Evolutionary conservation across 2,888 invertebrate genomes (phyloP).

Genomic region (Amphipoea lucens): DNA sequence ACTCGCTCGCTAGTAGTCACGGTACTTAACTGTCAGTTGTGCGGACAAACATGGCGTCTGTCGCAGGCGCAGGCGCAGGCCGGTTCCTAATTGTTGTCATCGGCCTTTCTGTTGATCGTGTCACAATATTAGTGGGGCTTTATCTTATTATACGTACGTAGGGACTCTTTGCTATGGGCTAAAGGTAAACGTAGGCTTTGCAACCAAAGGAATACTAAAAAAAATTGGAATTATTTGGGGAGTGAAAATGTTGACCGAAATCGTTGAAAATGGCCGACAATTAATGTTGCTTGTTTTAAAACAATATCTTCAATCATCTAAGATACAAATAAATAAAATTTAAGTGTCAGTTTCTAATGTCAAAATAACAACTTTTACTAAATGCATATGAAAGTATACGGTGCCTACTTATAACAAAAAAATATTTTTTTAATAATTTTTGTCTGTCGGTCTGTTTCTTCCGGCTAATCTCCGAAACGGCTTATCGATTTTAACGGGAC

Average conservation of each 20-base stretch:
- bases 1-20: conserved; percentile 70
- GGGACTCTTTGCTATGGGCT: not conserved
- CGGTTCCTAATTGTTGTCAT: conserved; percentile 77
- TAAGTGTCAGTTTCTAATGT: too few species aligned
- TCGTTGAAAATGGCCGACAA: not conserved
- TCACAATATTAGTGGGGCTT: conserved; percentile 44
- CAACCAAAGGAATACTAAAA: not conserved
- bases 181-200: not conserved
- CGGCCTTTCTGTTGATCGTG: conserved; percentile 74
- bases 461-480: too few species aligned
- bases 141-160: conserved; percentile 26
- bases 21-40: conserved; percentile 77
- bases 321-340: too few species aligned
- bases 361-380: too few species aligned
- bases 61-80: conserved; percentile 58
- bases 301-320: not conserved
- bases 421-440: too few species aligned
- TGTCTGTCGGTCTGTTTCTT: too few species aligned
- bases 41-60: conserved; percentile 67
- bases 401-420: too few species aligned
- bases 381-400: too few species aligned
- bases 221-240: too few species aligned
- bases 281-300: not conserved
- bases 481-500: too few species aligned
- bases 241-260: not conserved